Evolutionary conservation across 1,140 invertebrate genomes (phyloP), one percentile per base, ranked within the genome.

Genomic region (Hyposmocoma kahamanoa): DNA sequence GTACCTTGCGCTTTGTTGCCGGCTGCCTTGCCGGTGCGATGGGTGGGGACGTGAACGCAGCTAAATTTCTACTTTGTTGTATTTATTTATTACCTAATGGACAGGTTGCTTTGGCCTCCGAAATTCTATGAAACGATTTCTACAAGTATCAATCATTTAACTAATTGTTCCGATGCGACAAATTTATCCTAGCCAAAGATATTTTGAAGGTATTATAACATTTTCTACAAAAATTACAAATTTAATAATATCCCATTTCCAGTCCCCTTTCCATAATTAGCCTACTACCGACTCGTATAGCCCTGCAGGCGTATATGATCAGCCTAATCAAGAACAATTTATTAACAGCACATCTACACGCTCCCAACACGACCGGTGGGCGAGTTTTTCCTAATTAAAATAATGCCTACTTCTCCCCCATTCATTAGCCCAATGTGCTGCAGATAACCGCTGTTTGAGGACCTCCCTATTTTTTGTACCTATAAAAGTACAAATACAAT

Each of bases 371-470:
- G 20, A 34, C 50, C 51, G 36, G 56, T 39, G 47, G 51, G 53
- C 56, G 53, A 60, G 54, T 81, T 84, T 74, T 83, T 81, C 80
- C 77, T 84, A 85, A 85, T 85, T 85, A 85, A 80, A 85, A 84
- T 85, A 85, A 85, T 85, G 78, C 72, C 69, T 74, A 70, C 69
- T 73, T 72, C 72, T 74, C 74, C 80, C 77, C 78, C 67, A 82
- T 78, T 82, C 80, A 84, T 79, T 81, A 79, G 72, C 80, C 70
- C 72, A 81, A 82, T 81, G 80, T 81, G 71, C 75, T 78, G 74
- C 72, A 77, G 73, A 82, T 84, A 84, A 84, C 78, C 78, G 78
- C 52, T 72, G 67, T 76, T 74, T 71, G 32, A 34, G 4, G 9
- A n/a, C 32, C 8, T 5, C 3, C 9, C 32, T 13, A 67, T 62